Conservation (phyloP, 2,113 vertebrate species). For the Upupa epops region DNA sequence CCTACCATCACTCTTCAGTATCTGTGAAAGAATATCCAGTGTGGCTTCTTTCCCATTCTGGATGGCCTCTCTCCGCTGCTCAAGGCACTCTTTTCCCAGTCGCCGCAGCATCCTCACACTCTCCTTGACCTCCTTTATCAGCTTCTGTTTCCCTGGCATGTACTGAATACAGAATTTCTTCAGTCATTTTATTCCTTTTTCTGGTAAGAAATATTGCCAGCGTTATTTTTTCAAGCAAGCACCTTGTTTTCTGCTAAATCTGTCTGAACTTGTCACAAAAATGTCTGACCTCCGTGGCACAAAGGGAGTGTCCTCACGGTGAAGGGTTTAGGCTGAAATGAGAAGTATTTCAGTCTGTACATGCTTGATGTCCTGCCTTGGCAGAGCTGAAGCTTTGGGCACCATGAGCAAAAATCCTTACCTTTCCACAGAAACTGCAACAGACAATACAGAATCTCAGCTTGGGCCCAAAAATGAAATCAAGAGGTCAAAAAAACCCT, state of each 20-base stretch:
- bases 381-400: not conserved
- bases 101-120: conserved; percentile 78
- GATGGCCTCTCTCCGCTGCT: conserved; percentile 78
- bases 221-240: not conserved
- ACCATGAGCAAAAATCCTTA: not conserved
- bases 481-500: not conserved
- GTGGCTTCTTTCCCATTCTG: conserved; percentile 77
- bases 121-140: conserved; percentile 77
- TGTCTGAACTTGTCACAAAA: not conserved
- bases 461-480: not conserved
- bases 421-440: not conserved
- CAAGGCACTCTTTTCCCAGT: conserved; percentile 83
- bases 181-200: not conserved
- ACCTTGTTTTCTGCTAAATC: not conserved
- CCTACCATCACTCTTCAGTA: conserved; percentile 80
- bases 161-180: conserved; percentile 59
- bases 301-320: not conserved
- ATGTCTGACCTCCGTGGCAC: not conserved
- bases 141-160: conserved; percentile 75
- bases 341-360: not conserved
- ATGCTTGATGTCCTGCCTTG: not conserved
- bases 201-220: not conserved
- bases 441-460: not conserved
- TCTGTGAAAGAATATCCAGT: conserved; percentile 87
- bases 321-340: not conserved